Evolutionary conservation across 1,140 invertebrate species (phyloP), one percentile per base, ranked within the genome.

Genomic region (Nilaparvata lugens): DNA sequence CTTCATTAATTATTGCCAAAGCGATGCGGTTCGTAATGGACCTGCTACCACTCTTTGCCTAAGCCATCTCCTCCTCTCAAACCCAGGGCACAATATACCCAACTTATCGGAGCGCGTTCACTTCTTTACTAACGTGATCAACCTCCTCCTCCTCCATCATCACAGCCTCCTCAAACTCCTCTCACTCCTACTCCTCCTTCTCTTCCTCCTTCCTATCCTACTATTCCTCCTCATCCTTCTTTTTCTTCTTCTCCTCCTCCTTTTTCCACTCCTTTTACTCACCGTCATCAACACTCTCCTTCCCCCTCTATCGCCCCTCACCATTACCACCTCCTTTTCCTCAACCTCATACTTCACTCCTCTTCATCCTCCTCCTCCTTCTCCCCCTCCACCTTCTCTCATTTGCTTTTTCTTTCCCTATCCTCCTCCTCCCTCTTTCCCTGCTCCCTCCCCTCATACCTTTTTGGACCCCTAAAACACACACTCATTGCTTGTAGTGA

Each of bases 1-100:
- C 45, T 48, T 48, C 45, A 48, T 48, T 48, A 48, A 48, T 48
- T 48, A 48, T 48, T 48, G 45, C 45, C 21, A 48, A 48, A 18
- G 45, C 4, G 21, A 48, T 48, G 45, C 14, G 45, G 4, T 48
- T 7, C 21, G 11, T 48, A 48, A 48, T 48, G 45, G 45, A 18
- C 21, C 45, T 4, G 5, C 21, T 7, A 18, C 16, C 14, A 2
- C 45, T 18, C 45, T 7, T 11, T 23, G 5, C 45, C 43, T 4
- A 3, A 9, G 13, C 31, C 31, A n/a, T n/a, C n/a, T n/a, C n/a
- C n/a, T n/a, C n/a, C n/a, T n/a, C 25, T 28, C 3, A 28, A 28
- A 35, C 9, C 31, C 31, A 35, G 13, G 13, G 31, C 9, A 35
- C 31, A 35, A 35, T 9, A 35, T 9, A 4, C 31, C 7, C 31